Evolutionary conservation across 2,797 vertebrate species (phyloP).

Genomic region (Micromesistius poutassou): DNA sequence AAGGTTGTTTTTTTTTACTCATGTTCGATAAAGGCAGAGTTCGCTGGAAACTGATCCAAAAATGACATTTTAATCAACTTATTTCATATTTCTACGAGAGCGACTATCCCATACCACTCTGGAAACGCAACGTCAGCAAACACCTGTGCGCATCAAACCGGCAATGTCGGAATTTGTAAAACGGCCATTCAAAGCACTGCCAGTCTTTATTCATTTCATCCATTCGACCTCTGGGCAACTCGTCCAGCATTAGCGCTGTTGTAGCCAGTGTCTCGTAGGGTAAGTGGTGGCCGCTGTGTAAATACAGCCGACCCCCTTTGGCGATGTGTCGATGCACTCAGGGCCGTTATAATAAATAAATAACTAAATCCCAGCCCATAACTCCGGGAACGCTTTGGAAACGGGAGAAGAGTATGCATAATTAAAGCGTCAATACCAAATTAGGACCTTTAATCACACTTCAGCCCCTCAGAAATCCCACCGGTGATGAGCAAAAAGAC

Average conservation of each 20-base stretch:
- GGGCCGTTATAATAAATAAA: conserved; percentile 6
- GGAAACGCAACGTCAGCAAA: too few species aligned
- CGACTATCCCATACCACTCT: too few species aligned
- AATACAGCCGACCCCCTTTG: neutral
- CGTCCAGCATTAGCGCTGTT: neutral
- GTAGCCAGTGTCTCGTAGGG: neutral
- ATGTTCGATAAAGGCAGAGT: too few species aligned
- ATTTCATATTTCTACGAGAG: too few species aligned
- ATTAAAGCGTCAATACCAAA: conserved; percentile 8
- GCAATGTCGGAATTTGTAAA: too few species aligned
- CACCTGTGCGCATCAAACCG: too few species aligned
- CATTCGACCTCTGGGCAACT: neutral
- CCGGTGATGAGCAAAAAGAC: neutral
- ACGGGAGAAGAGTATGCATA: conserved; percentile 4
- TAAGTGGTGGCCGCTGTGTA: neutral
- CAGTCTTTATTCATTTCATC: neutral
- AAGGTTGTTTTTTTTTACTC: too few species aligned
- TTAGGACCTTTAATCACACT: neutral
- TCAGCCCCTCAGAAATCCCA: neutral
- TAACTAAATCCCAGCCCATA: neutral
- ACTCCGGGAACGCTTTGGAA: neutral
- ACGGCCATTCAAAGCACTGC: too few species aligned
- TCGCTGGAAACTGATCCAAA: too few species aligned
- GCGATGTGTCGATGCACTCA: conserved; percentile 20
- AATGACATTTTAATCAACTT: too few species aligned